Percentiles rank a stretch among this genome's conserved stretches.
Evolutionary conservation across 1,140 invertebrate species (phyloP).

Genomic region (Globodera ellingtonae): DNA sequence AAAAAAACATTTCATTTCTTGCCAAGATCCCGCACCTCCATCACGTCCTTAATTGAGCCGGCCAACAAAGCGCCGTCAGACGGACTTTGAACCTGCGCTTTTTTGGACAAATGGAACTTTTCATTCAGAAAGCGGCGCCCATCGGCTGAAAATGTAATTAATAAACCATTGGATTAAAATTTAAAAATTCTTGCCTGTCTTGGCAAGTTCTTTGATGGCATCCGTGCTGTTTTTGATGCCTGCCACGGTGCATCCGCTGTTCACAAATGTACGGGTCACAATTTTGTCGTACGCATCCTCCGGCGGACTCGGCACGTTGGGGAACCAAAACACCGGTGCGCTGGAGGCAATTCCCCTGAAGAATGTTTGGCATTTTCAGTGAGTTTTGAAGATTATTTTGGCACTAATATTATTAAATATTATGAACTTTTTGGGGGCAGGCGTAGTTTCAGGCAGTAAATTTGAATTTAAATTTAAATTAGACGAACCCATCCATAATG

Average conservation of each 20-base stretch:
- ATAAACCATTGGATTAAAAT: not conserved
- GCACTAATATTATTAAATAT: too few relatives aligned
- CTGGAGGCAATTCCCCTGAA: conserved; percentile 88
- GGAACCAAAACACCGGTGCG: conserved; percentile 88
- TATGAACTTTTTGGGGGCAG: too few relatives aligned
- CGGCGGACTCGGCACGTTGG: conserved; percentile 72
- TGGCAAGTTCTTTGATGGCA: conserved; percentile 49
- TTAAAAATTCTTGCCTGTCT: conserved; percentile 46
- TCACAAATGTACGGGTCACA: conserved; percentile 78
- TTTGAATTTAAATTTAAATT: not conserved
- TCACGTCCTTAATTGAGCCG: conserved; percentile 22
- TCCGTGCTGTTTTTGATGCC: conserved; percentile 43
- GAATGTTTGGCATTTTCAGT: conserved; percentile 26
- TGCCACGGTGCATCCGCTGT: conserved; percentile 72
- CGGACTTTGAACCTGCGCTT: conserved; percentile 40
- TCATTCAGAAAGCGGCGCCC: conserved; percentile 56
- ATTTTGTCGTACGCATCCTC: conserved; percentile 81
- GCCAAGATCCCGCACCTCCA: conserved; percentile 14
- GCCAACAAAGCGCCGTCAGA: conserved; percentile 42
- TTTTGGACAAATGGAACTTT: conserved; percentile 50
- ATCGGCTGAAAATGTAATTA: conserved; percentile 33
- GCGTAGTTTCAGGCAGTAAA: too few relatives aligned
- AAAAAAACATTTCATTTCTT: not conserved
- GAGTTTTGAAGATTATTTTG: not conserved
- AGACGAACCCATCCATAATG: conserved; percentile 74